Conservation (phyloP, 1,140 invertebrate genomes). For the Drosophila tani region DNA sequence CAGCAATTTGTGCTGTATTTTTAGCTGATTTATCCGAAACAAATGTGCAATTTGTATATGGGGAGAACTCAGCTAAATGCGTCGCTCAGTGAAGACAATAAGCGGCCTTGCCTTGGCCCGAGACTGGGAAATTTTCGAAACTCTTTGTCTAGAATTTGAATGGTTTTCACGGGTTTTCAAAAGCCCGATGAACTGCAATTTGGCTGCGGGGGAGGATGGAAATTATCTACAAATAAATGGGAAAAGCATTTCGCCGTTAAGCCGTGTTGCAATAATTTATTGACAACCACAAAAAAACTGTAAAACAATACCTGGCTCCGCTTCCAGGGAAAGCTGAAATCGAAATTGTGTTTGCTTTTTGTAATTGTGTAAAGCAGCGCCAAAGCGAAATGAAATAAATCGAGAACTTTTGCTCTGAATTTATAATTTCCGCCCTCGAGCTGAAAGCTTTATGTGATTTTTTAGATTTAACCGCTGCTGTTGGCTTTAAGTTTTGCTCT, state of each 20-base stretch:
- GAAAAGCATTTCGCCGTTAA: conserved; percentile 25
- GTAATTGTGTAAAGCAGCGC: conserved; percentile 52
- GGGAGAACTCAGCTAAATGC: conserved; percentile 11
- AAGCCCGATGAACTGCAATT: conserved; percentile 22
- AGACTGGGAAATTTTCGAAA: conserved; percentile 19
- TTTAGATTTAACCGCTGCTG: conserved; percentile 17
- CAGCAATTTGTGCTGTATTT: conserved; percentile 27
- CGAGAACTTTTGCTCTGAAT: conserved; percentile 51
- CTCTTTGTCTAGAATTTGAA: conserved; percentile 38
- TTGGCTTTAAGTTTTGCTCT: conserved; percentile 5
- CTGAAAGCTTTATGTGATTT: conserved; percentile 54
- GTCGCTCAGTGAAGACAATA: conserved; percentile 19
- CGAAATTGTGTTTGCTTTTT: conserved; percentile 44
- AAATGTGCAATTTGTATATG: conserved; percentile 63
- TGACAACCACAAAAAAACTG: conserved; percentile 40
- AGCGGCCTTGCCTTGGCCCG: conserved; percentile 48
- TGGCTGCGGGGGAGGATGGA: background rate
- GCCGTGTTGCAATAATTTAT: conserved; percentile 60
- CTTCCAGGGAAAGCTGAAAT: conserved; percentile 44
- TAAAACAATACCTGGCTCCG: conserved; percentile 44
- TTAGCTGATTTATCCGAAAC: conserved; percentile 69
- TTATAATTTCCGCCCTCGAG: conserved; percentile 69
- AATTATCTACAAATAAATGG: conserved; percentile 34
- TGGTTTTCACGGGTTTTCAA: conserved; percentile 7
- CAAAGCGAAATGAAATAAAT: conserved; percentile 27